Evolutionary conservation across 1,140 invertebrate genomes (phyloP).

Genomic region (Cherax destructor): DNA sequence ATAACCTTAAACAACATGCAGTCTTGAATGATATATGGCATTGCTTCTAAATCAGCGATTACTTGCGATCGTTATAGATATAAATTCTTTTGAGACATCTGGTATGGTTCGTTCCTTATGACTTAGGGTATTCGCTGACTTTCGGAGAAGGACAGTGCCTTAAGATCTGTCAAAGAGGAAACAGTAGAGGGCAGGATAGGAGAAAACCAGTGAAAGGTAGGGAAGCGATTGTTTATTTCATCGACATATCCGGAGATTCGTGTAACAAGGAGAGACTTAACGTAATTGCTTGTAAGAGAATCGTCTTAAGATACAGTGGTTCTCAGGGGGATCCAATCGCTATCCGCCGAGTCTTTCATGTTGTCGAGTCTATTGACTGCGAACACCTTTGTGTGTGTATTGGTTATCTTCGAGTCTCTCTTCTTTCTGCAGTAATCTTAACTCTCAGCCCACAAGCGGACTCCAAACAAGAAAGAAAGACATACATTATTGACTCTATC

Average conservation of each 20-base stretch:
- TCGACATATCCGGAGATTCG: slow-evolving; percentile 23
- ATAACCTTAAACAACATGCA: neutral
- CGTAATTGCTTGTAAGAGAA: slow-evolving; percentile 63
- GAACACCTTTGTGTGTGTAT: slow-evolving; percentile 58
- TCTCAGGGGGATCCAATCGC: slow-evolving; percentile 52
- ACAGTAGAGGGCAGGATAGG: neutral
- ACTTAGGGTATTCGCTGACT: neutral
- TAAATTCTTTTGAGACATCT: neutral
- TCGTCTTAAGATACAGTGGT: slow-evolving; percentile 39
- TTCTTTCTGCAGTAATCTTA: slow-evolving; percentile 44
- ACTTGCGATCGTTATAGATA: neutral
- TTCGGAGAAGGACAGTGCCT: neutral
- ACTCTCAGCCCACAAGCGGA: slow-evolving; percentile 35
- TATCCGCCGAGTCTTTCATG: slow-evolving; percentile 12
- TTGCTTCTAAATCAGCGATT: neutral
- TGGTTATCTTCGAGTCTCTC: slow-evolving; percentile 52
- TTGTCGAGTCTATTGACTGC: slow-evolving; percentile 44
- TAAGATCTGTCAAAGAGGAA: neutral
- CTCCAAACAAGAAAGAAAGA: slow-evolving; percentile 40
- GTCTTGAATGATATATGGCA: neutral
- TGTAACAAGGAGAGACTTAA: slow-evolving; percentile 42
- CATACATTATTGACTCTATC: slow-evolving; percentile 61
- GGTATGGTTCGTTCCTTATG: neutral
- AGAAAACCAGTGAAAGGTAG: neutral
- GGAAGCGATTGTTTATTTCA: slow-evolving; percentile 12